Evolutionary conservation across 1,140 invertebrate species (phyloP).

Genomic region (Zaprionus nigranus): DNA sequence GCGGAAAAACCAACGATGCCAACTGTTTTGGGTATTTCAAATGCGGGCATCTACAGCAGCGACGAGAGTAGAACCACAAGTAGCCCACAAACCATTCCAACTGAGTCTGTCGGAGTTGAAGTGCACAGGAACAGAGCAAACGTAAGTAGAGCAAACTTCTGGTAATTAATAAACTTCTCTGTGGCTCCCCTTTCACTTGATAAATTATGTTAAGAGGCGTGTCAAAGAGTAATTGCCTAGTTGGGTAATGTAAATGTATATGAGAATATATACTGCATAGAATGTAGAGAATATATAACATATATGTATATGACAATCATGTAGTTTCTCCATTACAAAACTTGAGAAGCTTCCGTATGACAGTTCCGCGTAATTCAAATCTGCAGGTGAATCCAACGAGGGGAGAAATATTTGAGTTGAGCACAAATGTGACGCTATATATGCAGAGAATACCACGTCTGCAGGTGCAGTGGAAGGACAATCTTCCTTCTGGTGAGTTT

Average conservation of each 20-base stretch:
- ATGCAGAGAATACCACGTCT: slow-evolving; percentile 68
- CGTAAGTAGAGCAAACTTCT: slow-evolving; percentile 1
- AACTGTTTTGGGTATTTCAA: neutral
- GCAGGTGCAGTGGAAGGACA: slow-evolving; percentile 73
- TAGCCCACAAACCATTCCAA: neutral
- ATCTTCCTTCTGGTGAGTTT: slow-evolving; percentile 65
- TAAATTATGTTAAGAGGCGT: neutral
- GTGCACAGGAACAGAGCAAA: neutral
- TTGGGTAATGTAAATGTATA: no score
- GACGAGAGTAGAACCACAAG: slow-evolving; percentile 4
- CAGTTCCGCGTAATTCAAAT: neutral
- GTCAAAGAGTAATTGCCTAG: no score
- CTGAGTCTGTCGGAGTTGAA: neutral
- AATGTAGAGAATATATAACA: neutral
- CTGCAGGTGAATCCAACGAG: slow-evolving; percentile 10
- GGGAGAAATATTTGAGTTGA: slow-evolving; percentile 56
- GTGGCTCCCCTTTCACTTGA: neutral
- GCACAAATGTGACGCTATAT: slow-evolving; percentile 61
- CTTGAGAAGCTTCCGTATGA: neutral
- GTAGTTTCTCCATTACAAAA: no score
- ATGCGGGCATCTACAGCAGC: neutral
- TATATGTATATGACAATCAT: neutral
- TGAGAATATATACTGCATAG: no score
- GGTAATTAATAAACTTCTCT: neutral
- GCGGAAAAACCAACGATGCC: neutral